Percentiles rank a stretch among this genome's conserved stretches.
Conservation (phyloP, 2,113 vertebrate species). For the Gymnorhina tibicen region DNA sequence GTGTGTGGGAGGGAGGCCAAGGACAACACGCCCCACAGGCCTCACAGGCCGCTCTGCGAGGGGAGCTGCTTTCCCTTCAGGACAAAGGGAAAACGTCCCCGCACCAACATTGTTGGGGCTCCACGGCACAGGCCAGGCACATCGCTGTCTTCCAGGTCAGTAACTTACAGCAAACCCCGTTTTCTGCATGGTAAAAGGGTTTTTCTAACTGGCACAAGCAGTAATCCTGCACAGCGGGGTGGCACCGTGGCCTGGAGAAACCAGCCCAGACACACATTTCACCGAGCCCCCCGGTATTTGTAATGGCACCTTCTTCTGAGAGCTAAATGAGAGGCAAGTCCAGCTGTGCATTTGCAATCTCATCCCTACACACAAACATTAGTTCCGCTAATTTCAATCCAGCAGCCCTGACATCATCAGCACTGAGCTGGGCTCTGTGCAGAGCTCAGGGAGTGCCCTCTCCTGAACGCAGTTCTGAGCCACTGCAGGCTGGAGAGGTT, state of each 20-base stretch:
- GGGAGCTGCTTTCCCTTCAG: neutral
- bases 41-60: neutral
- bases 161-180: neutral
- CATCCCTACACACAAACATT: accelerated
- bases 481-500: neutral
- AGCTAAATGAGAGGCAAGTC: neutral
- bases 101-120: neutral
- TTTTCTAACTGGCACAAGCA: neutral
- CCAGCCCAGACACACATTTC: accelerated
- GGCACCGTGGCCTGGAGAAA: neutral
- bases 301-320: no score
- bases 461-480: accelerated
- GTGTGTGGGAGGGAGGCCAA: neutral
- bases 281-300: accelerated
- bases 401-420: accelerated
- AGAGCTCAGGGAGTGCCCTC: accelerated
- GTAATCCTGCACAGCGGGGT: neutral
- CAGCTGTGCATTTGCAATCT: accelerated
- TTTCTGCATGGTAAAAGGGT: neutral
- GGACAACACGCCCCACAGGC: neutral
- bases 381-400: neutral
- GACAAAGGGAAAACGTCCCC: neutral
- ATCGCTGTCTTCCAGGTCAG: neutral
- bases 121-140: neutral
- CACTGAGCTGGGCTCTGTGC: neutral